Conservation (phyloP, 2,113 vertebrate genomes). For the Odocoileus hemionus region DNA sequence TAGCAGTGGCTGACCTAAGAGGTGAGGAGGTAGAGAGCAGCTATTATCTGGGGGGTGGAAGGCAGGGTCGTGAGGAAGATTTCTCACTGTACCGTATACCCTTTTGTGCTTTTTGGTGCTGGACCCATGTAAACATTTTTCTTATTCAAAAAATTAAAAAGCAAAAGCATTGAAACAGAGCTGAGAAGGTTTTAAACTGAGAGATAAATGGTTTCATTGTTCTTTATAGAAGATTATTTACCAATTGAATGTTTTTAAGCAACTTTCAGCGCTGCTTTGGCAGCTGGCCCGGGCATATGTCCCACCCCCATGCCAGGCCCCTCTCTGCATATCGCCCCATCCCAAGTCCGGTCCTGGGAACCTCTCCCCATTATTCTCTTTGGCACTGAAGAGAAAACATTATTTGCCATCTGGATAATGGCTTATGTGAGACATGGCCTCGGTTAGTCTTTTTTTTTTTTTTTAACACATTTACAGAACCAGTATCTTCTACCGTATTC, state of each 20-base stretch:
- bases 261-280: background rate
- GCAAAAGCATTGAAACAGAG: background rate
- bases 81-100: background rate
- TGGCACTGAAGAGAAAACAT: background rate
- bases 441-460: background rate
- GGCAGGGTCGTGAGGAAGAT: background rate
- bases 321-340: rapidly evolving
- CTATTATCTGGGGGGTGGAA: background rate
- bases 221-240: background rate
- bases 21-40: too few relatives aligned
- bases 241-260: background rate
- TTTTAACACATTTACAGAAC: background rate
- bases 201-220: background rate
- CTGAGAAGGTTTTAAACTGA: background rate
- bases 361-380: background rate
- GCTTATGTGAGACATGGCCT: background rate
- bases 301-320: rapidly evolving
- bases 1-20: background rate
- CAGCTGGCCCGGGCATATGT: background rate
- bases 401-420: background rate
- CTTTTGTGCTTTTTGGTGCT: background rate
- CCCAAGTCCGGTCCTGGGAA: background rate
- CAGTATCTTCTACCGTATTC: background rate
- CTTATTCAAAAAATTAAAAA: conserved; percentile 27
- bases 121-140: background rate